Evolutionary conservation across 2,888 invertebrate species (phyloP), one percentile per base, ranked within the genome.

Genomic region (Caenorhabditis auriculariae): DNA sequence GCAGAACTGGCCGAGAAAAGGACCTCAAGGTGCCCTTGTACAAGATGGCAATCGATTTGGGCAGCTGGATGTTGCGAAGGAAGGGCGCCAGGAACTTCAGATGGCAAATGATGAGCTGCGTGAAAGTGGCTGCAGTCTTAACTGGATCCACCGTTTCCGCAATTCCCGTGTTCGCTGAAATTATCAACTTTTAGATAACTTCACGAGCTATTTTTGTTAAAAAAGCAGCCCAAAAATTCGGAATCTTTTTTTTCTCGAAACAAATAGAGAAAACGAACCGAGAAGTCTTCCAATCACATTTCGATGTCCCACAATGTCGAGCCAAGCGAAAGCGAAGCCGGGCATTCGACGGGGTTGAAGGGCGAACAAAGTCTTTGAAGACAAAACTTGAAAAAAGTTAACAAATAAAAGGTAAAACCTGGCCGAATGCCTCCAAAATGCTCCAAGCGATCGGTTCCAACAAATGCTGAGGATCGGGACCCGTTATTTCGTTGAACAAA

Each of bases 61-160:
- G 91, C 27, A 99, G 86, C 81, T 95, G 94, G 0, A 96, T 94
- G 84, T 96, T 98, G 53, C 96, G 87, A 69, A 99, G 86, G 86
- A 94, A 98, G 17, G 98, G 98, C 41, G 94, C 90, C 72, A 98
- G 86, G 84, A 93, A 96, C 83, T 91, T 93, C 85, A 99, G 94
- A 63, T 98, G 86, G 84, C 94, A 95, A 75, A 93, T 89, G 60
- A 99, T 85, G 59, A 99, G 86, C 82, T 95, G 94, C 0, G 95
- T 92, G 83, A 95, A 99, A 87, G 96, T 90, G 23, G 77, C 77
- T 2, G 69, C 62, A 4, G 77, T 74, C 24, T 74, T 66, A 9
- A 56, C 64, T 3, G 59, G 42, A 39, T 64, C 64, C 7, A 64
- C 64, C 2, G 64, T 64, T 21, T 59, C 64, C 9, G 59, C 64